Evolutionary conservation across 2,113 vertebrate genomes (phyloP).

Genomic region (Centropus unirufus): DNA sequence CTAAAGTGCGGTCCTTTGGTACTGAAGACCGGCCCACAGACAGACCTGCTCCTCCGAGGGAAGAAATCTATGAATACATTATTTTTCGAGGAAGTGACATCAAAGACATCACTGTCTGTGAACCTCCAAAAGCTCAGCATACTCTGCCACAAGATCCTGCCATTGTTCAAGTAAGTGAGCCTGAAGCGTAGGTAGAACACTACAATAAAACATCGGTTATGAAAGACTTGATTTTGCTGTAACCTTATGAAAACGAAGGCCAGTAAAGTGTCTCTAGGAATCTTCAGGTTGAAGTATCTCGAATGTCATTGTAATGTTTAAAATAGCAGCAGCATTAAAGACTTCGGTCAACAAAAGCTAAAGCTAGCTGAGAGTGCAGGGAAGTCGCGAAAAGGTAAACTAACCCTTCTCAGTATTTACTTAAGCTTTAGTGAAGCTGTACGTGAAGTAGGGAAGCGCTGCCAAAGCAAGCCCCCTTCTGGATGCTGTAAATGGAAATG

Average conservation of each 20-base stretch:
- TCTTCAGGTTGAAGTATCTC: not conserved
- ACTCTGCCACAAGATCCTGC: conserved; percentile 92
- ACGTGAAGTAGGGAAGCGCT: conserved; percentile 3
- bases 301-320: not conserved
- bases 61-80: conserved; percentile 97
- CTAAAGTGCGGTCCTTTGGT: conserved; percentile 90
- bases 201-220: not conserved
- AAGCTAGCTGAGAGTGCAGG: conserved; percentile 13
- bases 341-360: not conserved
- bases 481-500: conserved; percentile 46
- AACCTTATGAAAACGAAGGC: not conserved
- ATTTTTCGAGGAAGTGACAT: conserved; percentile 97
- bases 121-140: conserved; percentile 89
- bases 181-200: not conserved
- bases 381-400: not conserved
- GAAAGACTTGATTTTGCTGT: not conserved
- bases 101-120: conserved; percentile 93
- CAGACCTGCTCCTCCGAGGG: conserved; percentile 87
- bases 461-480: not conserved
- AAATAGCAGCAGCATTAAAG: conserved; percentile 7
- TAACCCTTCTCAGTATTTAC: not conserved
- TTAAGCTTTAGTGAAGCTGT: not conserved
- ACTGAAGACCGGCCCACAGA: conserved; percentile 95
- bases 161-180: conserved; percentile 88
- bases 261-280: not conserved